These are phyloP conservation scores for Bhutanitis thaidina DNA, from an alignment of 2,888 invertebrate species.

Conservation along the genomic window DNA sequence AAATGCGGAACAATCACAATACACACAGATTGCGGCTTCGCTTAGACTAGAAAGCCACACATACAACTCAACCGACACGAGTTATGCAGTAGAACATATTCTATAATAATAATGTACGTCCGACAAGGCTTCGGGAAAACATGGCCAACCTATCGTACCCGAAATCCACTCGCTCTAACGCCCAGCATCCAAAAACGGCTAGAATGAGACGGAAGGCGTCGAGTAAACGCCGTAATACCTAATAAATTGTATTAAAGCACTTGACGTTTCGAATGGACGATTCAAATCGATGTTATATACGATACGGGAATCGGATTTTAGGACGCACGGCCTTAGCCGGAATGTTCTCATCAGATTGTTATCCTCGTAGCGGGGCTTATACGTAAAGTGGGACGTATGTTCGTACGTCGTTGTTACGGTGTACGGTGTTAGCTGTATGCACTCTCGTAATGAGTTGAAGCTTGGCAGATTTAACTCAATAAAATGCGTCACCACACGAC, in stretches of 20 bases:
- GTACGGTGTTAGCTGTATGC: no score
- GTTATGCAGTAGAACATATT: no score
- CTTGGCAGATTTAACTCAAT: no score
- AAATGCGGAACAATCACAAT: no score
- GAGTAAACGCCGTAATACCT: conserved; percentile 38
- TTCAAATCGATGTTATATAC: conserved; percentile 57
- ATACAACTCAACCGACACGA: no score
- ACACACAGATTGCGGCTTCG: no score
- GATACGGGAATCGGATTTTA: conserved; percentile 49
- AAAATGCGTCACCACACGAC: no score
- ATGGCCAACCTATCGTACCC: conserved; percentile 1
- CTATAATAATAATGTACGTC: no score
- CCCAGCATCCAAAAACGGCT: conserved; percentile 20
- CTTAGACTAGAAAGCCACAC: no score
- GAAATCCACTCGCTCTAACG: conserved; percentile 26
- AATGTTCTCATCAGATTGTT: conserved; percentile 38
- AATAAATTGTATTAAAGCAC: conserved; percentile 50
- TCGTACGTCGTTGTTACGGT: background rate
- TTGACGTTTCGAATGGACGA: conserved; percentile 44
- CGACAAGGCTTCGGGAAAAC: background rate
- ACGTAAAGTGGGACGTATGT: background rate
- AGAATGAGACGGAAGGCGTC: conserved; percentile 31
- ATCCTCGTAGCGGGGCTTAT: conserved; percentile 3
- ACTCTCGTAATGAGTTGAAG: no score
- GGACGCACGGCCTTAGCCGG: conserved; percentile 45